Conservation (phyloP, 2,113 vertebrate species). For the Albula goreensis region DNA sequence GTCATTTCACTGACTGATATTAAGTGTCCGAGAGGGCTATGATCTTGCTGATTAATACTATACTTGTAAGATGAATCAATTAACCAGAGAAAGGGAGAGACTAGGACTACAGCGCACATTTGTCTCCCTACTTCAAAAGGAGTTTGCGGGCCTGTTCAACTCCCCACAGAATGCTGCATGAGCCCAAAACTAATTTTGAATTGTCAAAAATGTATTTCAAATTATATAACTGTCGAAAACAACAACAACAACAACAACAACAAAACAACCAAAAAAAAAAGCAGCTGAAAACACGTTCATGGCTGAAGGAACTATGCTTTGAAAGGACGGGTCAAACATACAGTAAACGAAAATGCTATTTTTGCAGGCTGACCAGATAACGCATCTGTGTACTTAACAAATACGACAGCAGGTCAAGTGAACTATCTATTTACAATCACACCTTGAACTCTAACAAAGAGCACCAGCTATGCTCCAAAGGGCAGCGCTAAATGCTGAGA, state of each 20-base stretch:
- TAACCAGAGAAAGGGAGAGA: slow-evolving; percentile 20
- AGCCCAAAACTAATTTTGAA: background rate
- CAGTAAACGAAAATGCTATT: background rate
- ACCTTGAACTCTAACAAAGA: background rate
- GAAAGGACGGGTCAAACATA: background rate
- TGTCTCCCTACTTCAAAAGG: background rate
- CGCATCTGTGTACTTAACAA: background rate
- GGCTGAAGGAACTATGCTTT: background rate
- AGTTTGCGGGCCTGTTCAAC: background rate
- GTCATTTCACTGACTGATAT: slow-evolving; percentile 1
- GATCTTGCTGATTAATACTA: slow-evolving; percentile 1
- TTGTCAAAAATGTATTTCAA: background rate
- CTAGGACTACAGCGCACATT: background rate
- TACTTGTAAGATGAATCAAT: background rate
- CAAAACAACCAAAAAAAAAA: no score
- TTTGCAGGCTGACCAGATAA: background rate
- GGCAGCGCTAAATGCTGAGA: background rate
- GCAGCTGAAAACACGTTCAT: background rate
- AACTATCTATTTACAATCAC: background rate
- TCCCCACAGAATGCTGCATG: background rate
- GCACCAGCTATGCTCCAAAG: background rate
- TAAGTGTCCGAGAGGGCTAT: slow-evolving; percentile 23
- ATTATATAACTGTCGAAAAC: background rate
- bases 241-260: background rate
- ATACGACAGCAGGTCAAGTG: background rate